A percentile compares a stretch with the other conserved stretches of the same genome.
phyloP scores from a whole-genome alignment of 30 jellyfish, hydroid and myxozoan genomes.

The Cassiopea andromeda region DNA sequence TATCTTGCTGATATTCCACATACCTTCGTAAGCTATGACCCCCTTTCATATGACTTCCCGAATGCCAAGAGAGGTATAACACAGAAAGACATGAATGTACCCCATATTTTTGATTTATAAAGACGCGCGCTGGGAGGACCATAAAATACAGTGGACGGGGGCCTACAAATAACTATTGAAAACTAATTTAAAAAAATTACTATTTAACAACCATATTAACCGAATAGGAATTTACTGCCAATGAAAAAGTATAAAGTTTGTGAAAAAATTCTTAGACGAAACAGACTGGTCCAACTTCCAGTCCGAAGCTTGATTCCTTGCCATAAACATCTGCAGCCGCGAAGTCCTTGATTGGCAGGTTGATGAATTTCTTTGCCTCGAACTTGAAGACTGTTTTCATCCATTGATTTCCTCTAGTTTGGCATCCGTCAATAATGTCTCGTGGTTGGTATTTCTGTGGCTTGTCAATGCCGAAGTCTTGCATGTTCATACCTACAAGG shows the following conservation, averaged over 20 bases:
- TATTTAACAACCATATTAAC: constrained; percentile 65
- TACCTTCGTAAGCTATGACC: too few species aligned
- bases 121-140: constrained; percentile 94
- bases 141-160: constrained; percentile 82
- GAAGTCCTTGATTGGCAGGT: constrained; percentile 91
- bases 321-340: constrained; percentile 83
- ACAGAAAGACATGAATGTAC: constrained; percentile 7
- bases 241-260: constrained; percentile 17
- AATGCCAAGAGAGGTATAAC: neutral
- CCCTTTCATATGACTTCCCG: neutral
- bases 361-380: constrained; percentile 80
- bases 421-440: constrained; percentile 84
- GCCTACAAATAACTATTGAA: constrained; percentile 44
- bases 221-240: constrained; percentile 41
- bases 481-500: constrained; percentile 62
- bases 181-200: constrained; percentile 40
- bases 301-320: constrained; percentile 85
- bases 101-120: constrained; percentile 30
- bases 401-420: constrained; percentile 68
- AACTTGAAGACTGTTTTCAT: constrained; percentile 79
- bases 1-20: too few species aligned
- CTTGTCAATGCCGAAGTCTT: constrained; percentile 62
- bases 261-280: constrained; percentile 39
- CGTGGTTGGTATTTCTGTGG: constrained; percentile 77
- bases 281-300: constrained; percentile 97